Evolutionary conservation across 2,113 vertebrate species (phyloP), one percentile per base, ranked within the genome.

Genomic region (Nycticryphes semicollaris): DNA sequence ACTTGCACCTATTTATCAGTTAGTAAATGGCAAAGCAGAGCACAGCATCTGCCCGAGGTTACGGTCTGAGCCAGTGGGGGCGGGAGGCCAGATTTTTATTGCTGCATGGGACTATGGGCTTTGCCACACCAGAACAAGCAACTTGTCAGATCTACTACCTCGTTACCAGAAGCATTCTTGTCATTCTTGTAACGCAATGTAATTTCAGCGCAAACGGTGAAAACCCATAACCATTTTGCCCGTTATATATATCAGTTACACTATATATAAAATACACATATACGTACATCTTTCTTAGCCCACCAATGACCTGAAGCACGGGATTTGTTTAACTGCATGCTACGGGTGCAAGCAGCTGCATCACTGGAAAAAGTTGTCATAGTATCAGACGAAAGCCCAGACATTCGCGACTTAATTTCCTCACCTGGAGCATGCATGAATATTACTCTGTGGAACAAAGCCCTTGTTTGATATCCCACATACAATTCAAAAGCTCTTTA

Each of bases 201-300:
- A 14, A 74, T 53, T 67, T 39, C 45, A 60, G 27, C 12, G 48
- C 8, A 24, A 3, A 60, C 6, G 43, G 4, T 31, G 28, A 85
- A 41, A 89, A 80, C 8, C 67, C 22, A 3, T 12, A 50, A 76
- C 5, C 6, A 6, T 43, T 64, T 68, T 75, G 41, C 35, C 28
- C 78, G 27, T 23, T 41, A 24, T 5, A n/a, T 3, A 4, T 9
- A 63, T 6, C 31, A 70, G 12, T 19, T 30, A 73, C 13, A 17
- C 31, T 48, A 25, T 1, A 37, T 7, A 37, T 10, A 60, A 72
- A 57, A 39, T 1, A 77, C 0, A 53, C 3, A 33, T 4, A 18
- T 4, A 39, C 1, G 3, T 27, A 43, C 20, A 19, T 16, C 30
- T 27, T 43, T 21, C 39, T 83, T 6, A 70, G 35, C 13, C 54